Conservation (phyloP, 2,113 vertebrate genomes). For the Psilopogon haemacephalus region DNA sequence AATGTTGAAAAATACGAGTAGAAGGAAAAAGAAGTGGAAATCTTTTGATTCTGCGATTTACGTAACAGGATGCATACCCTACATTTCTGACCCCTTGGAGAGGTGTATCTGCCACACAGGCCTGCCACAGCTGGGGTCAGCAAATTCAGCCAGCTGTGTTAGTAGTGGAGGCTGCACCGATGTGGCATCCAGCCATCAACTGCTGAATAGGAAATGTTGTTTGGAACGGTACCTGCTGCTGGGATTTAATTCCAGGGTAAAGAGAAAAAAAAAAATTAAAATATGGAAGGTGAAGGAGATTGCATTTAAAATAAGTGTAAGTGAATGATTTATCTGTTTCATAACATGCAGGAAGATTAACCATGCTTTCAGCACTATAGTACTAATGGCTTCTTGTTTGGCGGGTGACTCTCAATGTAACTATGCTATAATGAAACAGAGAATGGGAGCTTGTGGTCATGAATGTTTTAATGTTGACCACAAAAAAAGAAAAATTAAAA, state of each 20-base stretch:
- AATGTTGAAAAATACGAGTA: not conserved
- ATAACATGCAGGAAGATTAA: not conserved
- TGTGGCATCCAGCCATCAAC: not conserved
- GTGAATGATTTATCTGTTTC: not conserved
- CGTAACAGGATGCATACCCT: not conserved
- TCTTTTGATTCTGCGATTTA: not conserved
- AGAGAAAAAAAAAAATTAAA: too few species aligned
- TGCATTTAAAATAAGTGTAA: not conserved
- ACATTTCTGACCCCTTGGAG: not conserved
- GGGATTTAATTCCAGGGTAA: not conserved
- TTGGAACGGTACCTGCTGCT: not conserved
- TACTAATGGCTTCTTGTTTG: not conserved
- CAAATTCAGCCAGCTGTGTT: not conserved
- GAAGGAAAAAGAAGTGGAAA: not conserved
- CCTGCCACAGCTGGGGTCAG: not conserved
- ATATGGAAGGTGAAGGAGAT: not conserved
- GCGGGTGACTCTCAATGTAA: not conserved
- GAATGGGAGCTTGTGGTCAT: fast-evolving
- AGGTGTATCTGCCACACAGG: not conserved
- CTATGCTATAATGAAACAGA: not conserved
- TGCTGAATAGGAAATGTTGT: not conserved
- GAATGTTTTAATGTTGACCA: not conserved
- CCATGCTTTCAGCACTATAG: not conserved
- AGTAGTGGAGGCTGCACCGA: not conserved
- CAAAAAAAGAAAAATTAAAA: too few species aligned